A percentile compares a stretch with the other conserved stretches of the same genome.
Evolutionary conservation across 2,113 vertebrate genomes (phyloP).

Genomic region (Cottus gobio): DNA sequence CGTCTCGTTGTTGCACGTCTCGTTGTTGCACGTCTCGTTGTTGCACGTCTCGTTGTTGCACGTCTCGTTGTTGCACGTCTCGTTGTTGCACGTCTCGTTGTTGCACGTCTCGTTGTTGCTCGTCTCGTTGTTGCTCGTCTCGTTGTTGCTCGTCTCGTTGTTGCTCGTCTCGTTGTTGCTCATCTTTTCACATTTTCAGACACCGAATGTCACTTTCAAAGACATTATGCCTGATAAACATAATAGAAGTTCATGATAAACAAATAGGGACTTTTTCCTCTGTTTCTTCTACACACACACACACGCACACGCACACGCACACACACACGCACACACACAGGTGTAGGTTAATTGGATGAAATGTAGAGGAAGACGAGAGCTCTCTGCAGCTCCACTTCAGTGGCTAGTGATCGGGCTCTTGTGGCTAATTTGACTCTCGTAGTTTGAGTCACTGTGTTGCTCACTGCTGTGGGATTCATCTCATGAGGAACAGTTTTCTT

Average conservation of each 20-base stretch:
- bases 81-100: too few species aligned
- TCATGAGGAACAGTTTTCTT: constrained; percentile 15
- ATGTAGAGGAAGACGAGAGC: constrained; percentile 23
- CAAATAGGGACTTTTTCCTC: background rate
- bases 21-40: too few species aligned
- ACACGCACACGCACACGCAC: too few species aligned
- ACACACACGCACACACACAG: too few species aligned
- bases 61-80: background rate
- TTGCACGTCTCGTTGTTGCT: background rate
- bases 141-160: background rate
- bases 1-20: background rate
- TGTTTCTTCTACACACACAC: background rate
- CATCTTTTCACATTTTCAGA: background rate
- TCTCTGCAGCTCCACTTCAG: constrained; percentile 1
- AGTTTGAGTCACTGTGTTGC: constrained; percentile 36
- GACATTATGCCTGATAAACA: background rate
- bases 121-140: too few species aligned
- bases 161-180: background rate
- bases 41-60: constrained; percentile 8
- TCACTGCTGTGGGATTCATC: constrained; percentile 18
- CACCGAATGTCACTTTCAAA: background rate
- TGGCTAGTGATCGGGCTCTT: constrained; percentile 16
- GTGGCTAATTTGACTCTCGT: constrained; percentile 33
- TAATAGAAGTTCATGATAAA: background rate
- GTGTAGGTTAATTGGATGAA: constrained; percentile 1